Evolutionary conservation across 2,888 invertebrate genomes (phyloP), one percentile per base, ranked within the genome.

Genomic region (Alviniconcha strummeri): DNA sequence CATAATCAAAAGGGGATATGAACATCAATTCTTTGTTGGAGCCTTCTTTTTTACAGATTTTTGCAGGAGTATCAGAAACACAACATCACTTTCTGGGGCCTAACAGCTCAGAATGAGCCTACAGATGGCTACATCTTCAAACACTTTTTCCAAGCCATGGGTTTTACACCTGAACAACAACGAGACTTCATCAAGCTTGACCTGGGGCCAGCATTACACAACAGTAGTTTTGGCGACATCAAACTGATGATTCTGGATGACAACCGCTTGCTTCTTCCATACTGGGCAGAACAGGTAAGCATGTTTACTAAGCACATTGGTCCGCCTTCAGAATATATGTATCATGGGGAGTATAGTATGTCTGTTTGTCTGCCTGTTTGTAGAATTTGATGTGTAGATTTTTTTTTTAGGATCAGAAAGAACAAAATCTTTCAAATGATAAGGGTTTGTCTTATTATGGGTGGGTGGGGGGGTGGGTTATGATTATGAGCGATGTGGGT

Each of bases 81-180:
- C 36, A 96, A 96, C 36, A 88, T 95, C n/a, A 86, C 89, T 13
- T 92, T 95, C 79, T 98, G 98, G 98, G 97, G 96, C 0, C 94
- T 98, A 64, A 97, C 98, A 0, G 96, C 97, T 0, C 97, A 97
- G 55, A 98, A 98, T 92, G 98, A 98, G 92, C 98, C 98, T 0
- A 91, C 93, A 96, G 74, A 93, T 85, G 94, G 94, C 0, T 88
- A 90, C 55, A 86, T 92, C n/a, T 87, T 88, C 5, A 87, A 89
- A 84, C 94, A 93, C 87, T 92, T 93, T 3, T 97, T 97, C 91
- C 97, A 97, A 93, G 95, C 96, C 11, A 94, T 98, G 93, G 97
- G 96, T 36, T 97, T 97, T 96, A 95, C 95, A 5, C 95, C 97
- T 0, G 88, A 91, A 67, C 88, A 87, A 17, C 94, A 96, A 95